Evolutionary conservation across 2,888 invertebrate species (phyloP).

Genomic region (Diplazon laetatorius): DNA sequence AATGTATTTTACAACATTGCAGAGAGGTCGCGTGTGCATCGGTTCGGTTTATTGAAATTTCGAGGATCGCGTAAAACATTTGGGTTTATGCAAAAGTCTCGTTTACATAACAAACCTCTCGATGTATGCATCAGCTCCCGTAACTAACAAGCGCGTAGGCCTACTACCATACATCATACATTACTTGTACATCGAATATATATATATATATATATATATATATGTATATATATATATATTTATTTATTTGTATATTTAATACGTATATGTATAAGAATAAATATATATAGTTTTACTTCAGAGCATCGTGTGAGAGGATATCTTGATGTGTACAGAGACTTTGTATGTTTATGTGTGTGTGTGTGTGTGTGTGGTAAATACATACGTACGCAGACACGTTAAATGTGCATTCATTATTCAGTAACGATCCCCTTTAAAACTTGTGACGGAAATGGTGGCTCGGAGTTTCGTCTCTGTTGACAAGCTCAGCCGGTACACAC

Average conservation of each 20-base stretch:
- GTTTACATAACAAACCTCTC: slow-evolving; percentile 63
- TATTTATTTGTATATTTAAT: too few relatives aligned
- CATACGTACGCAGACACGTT: too few relatives aligned
- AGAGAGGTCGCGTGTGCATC: background rate
- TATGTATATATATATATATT: too few relatives aligned
- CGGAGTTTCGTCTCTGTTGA: slow-evolving; percentile 18
- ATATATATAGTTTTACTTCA: too few relatives aligned
- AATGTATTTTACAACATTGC: slow-evolving; percentile 17
- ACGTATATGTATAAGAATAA: too few relatives aligned
- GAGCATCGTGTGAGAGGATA: too few relatives aligned
- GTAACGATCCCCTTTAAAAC: slow-evolving; percentile 53
- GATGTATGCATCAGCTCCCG: slow-evolving; percentile 40
- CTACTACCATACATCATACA: slow-evolving; percentile 24
- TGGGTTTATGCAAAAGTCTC: slow-evolving; percentile 68
- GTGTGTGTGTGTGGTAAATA: too few relatives aligned
- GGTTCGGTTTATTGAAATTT: slow-evolving; percentile 18
- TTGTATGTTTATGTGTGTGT: too few relatives aligned
- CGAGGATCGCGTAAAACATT: slow-evolving; percentile 51
- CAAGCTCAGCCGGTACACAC: background rate
- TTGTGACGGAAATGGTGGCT: background rate
- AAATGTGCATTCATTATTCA: slow-evolving; percentile 44
- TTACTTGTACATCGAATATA: slow-evolving; percentile 9
- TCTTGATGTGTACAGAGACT: too few relatives aligned
- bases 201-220: slow-evolving; percentile 42
- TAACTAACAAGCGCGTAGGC: slow-evolving; percentile 52